Base-by-base conservation (phyloP, 2,888 invertebrate genomes). In the Asteroscopus sphinx region DNA sequence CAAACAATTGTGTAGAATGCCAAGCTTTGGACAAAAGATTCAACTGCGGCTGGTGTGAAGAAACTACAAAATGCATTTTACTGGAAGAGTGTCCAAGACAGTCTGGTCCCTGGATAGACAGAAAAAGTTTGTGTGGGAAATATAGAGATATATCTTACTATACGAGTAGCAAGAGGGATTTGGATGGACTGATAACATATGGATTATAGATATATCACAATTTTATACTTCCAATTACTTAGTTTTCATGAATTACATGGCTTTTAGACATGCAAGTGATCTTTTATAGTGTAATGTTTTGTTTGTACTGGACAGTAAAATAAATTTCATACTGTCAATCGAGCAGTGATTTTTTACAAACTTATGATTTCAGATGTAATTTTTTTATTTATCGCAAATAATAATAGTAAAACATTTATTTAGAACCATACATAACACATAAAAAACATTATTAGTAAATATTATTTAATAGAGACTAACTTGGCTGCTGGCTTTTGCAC, bases 21-120 rank as follows among this genome's bases (percentile, higher is more conserved):
- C 73, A 76, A 40, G 51, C 44, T 0, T 52, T 83, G 28, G 72
- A 77, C 26, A 66, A 60, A n/a, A 64, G 76, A 30, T 83, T 81
- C 30, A 61, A 68, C 21, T 82, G 82, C 3, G 79, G 77, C 4
- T 81, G 82, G 82, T 82, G 80, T n/a, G 49, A 68, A 8, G 76
- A 80, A 40, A 56, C 49, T 0, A 55, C 46, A 0, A 53, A 40
- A 8, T 83, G 83, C 41, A 63, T 48, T 45, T 52, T 83, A 12
- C 39, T 71, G 1, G 79, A 81, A n/a, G 74, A 81, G 54, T 82
- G 81, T 32, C 75, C 79, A 2, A 68, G 68, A 15, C 39, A 54
- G n/a, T 13, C 15, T 11, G 53, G 51, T 7, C 46, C 49, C 0
- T 71, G 71, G 72, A 28, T 58, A 32, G 30, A 58, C 1, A 57